Percentiles rank a stretch among this genome's conserved stretches.
Evolutionary conservation across 2,797 vertebrate genomes (phyloP).

Genomic region (Coranthus polyacanthus): DNA sequence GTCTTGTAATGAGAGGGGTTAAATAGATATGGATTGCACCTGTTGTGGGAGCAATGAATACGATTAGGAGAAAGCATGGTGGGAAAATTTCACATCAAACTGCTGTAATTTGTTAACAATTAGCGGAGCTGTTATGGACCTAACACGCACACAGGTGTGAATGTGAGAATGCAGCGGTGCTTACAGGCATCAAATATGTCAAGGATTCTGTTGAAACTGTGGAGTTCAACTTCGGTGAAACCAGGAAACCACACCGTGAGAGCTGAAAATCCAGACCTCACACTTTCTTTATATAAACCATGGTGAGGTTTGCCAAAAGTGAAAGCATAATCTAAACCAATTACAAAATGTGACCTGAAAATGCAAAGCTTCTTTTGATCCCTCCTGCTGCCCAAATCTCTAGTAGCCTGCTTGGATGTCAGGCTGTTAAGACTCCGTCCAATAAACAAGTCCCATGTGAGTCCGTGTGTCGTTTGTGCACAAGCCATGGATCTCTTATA

Average conservation of each 20-base stretch:
- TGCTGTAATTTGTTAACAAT: conserved; percentile 2
- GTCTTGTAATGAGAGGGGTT: conserved; percentile 30
- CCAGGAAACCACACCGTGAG: background rate
- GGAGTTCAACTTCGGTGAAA: background rate
- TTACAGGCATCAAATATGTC: background rate
- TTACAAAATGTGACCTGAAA: conserved; percentile 26
- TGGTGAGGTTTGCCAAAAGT: conserved; percentile 4
- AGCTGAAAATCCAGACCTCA: conserved; percentile 1
- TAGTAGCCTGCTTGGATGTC: conserved; percentile 28
- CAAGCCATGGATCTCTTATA: conserved; percentile 16
- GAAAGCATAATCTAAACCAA: conserved; percentile 24
- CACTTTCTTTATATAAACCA: background rate
- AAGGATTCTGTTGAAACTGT: background rate
- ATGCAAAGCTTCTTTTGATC: conserved; percentile 47
- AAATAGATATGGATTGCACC: conserved; percentile 24
- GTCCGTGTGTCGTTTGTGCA: conserved; percentile 8
- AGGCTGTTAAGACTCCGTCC: conserved; percentile 29
- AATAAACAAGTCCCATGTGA: conserved; percentile 33
- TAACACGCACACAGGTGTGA: background rate
- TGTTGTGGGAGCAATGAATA: conserved; percentile 14
- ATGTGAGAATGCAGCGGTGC: background rate
- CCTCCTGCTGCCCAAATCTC: conserved; percentile 6
- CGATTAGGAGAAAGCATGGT: background rate
- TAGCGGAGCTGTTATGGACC: conserved; percentile 6
- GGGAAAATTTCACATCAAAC: conserved; percentile 11